These are phyloP conservation scores for Drosophila gunungcola DNA, from an alignment of 1,140 invertebrate genomes.

Conservation along the genomic window DNA sequence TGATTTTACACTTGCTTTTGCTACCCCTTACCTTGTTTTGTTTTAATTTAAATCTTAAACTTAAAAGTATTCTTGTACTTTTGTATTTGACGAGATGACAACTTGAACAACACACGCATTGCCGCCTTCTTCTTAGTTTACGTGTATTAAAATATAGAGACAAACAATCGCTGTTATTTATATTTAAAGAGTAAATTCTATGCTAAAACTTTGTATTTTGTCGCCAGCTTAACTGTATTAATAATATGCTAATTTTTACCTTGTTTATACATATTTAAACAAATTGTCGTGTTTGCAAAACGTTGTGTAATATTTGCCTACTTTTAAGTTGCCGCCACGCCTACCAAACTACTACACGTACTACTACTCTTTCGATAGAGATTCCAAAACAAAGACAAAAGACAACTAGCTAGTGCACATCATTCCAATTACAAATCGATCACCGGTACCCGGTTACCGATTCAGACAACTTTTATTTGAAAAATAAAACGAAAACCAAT, in stretches of 20 bases:
- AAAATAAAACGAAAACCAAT: constrained; percentile 34
- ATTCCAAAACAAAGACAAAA: constrained; percentile 21
- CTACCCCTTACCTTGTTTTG: constrained; percentile 54
- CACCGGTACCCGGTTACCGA: constrained; percentile 13
- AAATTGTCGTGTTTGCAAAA: constrained; percentile 73
- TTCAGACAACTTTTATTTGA: constrained; percentile 41
- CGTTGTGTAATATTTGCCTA: constrained; percentile 82
- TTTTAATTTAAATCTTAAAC: constrained; percentile 31
- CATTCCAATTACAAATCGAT: constrained; percentile 59
- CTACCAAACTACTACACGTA: constrained; percentile 26
- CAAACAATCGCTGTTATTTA: constrained; percentile 62
- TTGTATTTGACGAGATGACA: constrained; percentile 44
- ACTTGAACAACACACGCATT: constrained; percentile 56
- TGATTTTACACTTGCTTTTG: constrained; percentile 56
- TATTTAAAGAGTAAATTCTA: constrained; percentile 69
- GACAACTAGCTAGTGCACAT: constrained; percentile 46
- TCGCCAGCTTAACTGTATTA: constrained; percentile 80
- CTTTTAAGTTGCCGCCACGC: constrained; percentile 74
- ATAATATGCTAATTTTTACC: constrained; percentile 80
- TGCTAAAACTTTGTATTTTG: constrained; percentile 67
- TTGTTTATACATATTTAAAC: constrained; percentile 77
- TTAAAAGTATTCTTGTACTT: constrained; percentile 40
- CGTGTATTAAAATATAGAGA: constrained; percentile 60
- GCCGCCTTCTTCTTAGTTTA: constrained; percentile 67
- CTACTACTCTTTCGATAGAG: constrained; percentile 36